phyloP scores from a whole-genome alignment of 2,113 vertebrate genomes.

The Zosterops lateralis region DNA sequence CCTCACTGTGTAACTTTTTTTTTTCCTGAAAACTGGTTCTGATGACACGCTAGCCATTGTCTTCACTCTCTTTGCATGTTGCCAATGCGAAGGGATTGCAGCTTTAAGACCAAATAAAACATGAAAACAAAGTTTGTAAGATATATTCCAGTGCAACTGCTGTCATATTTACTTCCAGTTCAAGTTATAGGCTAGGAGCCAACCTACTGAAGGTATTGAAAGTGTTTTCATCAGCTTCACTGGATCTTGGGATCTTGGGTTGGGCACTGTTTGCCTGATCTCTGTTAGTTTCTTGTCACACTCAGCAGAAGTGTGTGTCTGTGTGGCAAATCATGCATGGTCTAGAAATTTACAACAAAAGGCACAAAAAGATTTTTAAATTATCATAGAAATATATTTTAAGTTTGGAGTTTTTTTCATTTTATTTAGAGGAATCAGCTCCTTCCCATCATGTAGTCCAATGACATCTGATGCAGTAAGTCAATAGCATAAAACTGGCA shows the following conservation, averaged over 20 bases:
- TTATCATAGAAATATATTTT: neutral
- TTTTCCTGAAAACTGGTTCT: neutral
- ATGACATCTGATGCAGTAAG: neutral
- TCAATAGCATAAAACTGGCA: neutral
- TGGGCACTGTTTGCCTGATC: neutral
- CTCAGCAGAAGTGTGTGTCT: neutral
- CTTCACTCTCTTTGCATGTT: neutral
- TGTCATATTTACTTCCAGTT: neutral
- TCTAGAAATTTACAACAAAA: neutral
- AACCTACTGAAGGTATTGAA: neutral
- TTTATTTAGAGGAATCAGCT: neutral
- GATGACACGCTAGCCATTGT: neutral
- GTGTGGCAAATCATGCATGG: neutral
- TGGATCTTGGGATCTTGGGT: neutral
- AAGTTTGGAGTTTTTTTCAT: neutral
- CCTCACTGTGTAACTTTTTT: neutral
- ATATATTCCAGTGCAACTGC: accelerated
- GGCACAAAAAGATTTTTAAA: neutral
- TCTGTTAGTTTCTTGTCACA: neutral
- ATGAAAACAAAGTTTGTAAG: neutral
- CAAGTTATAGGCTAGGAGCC: neutral
- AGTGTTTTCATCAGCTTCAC: neutral
- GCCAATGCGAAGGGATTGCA: neutral
- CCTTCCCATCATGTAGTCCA: neutral
- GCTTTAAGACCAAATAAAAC: neutral